Evolutionary conservation across 2,888 invertebrate species (phyloP), one percentile per base, ranked within the genome.

Genomic region (Phyto melanocephala): DNA sequence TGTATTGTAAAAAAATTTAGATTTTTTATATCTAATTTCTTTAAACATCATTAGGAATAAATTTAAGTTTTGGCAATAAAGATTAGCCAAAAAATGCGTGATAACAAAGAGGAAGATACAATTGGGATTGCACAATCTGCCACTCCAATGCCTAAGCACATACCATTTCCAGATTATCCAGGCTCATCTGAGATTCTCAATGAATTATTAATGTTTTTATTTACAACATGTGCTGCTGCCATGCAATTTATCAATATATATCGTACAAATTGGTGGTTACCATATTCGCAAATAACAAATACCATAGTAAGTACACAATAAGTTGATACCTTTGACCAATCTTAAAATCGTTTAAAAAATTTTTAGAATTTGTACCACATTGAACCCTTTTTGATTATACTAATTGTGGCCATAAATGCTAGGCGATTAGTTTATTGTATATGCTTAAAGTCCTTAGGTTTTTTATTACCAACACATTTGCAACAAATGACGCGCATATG

Each of bases 211-310:
- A 95, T 97, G 89, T 95, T 98, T 90, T 91, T 95, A 11, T 97
- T 96, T 89, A 95, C 95, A 0, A 91, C 95, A 28, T 93, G 96
- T 52, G 95, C 96, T 0, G 94, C 96, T 22, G 95, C 95, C 71
- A 93, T 98, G 74, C 99, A 99, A 92, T 97, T 98, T 89, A 93
- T 99, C 50, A 98, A 99, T 92, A 93, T 99, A 42, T 99, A 99
- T 89, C 94, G 97, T 86, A 98, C 98, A 1, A 96, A 97, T 13
- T 99, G 98, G 98, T 99, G 99, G 99, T 91, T 99, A 68, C 97
- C 98, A 0, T 95, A 98, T 89, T 97, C 98, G 0, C 95, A 97
- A 89, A 96, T 95, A 80, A 94, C 94, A 87, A 96, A 97, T 88
- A 95, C 96, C 80, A 94, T 99, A 94, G 98, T 98, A 92, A 92